phyloP scores from a whole-genome alignment of 2,888 invertebrate species.

The Muschampia plurimacula region DNA sequence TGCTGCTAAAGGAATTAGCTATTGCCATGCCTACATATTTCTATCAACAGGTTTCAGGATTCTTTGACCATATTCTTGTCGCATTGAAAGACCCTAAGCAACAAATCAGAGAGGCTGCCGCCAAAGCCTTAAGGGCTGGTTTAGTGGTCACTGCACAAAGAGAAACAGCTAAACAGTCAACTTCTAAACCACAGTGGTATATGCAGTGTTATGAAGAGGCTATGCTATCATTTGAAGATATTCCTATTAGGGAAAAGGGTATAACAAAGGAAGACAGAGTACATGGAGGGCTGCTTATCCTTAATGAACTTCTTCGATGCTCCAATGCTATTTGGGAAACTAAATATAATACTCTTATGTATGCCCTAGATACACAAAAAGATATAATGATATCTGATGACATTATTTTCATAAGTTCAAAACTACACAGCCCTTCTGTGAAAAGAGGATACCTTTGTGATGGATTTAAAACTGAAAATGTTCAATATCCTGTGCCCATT shows the following conservation, averaged over 20 bases:
- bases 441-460: constrained; percentile 82
- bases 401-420: constrained; percentile 85
- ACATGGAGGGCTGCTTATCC: constrained; percentile 96
- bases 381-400: constrained; percentile 82
- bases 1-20: constrained; percentile 98
- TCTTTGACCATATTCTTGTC: constrained; percentile 97
- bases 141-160: constrained; percentile 97
- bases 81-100: constrained; percentile 97
- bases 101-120: constrained; percentile 96
- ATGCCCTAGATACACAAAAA: constrained; percentile 79
- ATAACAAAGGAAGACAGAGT: constrained; percentile 95
- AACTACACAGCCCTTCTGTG: constrained; percentile 85
- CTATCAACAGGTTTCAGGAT: constrained; percentile 96
- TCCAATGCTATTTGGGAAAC: constrained; percentile 95
- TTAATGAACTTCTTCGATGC: constrained; percentile 97
- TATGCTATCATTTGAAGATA: constrained; percentile 91
- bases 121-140: constrained; percentile 97
- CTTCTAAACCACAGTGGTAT: constrained; percentile 95
- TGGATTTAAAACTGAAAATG: constrained; percentile 81
- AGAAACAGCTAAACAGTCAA: constrained; percentile 96
- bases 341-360: constrained; percentile 90
- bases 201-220: constrained; percentile 97
- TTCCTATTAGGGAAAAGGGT: constrained; percentile 89
- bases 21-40: constrained; percentile 98
- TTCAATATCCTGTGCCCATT: constrained; percentile 85